Evolutionary conservation across 2,888 invertebrate genomes (phyloP).

Genomic region (Drosophila phalerata): DNA sequence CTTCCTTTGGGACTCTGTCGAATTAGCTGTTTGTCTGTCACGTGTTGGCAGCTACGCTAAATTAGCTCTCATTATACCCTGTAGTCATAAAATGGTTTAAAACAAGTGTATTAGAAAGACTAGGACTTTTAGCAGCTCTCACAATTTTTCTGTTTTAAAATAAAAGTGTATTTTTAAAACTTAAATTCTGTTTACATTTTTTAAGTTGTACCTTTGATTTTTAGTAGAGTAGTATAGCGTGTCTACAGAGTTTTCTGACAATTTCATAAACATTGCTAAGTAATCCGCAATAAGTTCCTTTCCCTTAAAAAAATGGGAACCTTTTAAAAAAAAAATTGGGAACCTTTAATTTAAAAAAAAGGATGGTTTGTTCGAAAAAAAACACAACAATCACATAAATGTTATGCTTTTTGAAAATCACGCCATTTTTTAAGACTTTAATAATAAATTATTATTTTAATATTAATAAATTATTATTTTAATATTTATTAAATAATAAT

Average conservation of each 20-base stretch:
- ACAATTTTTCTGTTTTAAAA: background rate
- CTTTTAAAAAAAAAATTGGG: too few relatives aligned
- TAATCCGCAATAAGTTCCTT: background rate
- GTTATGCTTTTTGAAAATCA: too few relatives aligned
- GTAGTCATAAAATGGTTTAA: background rate
- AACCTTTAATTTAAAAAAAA: too few relatives aligned
- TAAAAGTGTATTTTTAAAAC: background rate
- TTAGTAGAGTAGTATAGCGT: background rate
- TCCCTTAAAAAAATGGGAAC: too few relatives aligned
- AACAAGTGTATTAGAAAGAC: background rate
- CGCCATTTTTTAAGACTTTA: too few relatives aligned
- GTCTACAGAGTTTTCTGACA: background rate
- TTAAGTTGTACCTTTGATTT: background rate
- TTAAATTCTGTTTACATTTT: background rate
- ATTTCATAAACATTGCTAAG: background rate
- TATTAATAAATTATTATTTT: too few relatives aligned
- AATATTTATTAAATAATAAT: too few relatives aligned
- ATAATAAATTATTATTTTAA: too few relatives aligned
- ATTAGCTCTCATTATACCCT: slow-evolving; percentile 48
- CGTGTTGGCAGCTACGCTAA: slow-evolving; percentile 63
- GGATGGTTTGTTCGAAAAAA: too few relatives aligned
- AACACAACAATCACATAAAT: too few relatives aligned
- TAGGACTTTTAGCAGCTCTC: background rate
- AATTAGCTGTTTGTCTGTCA: slow-evolving; percentile 47
- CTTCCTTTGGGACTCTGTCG: slow-evolving; percentile 24